Percentiles rank a stretch among this genome's conserved stretches.
phyloP scores from a whole-genome alignment of 2,888 invertebrate species.

The Euclidia mi region DNA sequence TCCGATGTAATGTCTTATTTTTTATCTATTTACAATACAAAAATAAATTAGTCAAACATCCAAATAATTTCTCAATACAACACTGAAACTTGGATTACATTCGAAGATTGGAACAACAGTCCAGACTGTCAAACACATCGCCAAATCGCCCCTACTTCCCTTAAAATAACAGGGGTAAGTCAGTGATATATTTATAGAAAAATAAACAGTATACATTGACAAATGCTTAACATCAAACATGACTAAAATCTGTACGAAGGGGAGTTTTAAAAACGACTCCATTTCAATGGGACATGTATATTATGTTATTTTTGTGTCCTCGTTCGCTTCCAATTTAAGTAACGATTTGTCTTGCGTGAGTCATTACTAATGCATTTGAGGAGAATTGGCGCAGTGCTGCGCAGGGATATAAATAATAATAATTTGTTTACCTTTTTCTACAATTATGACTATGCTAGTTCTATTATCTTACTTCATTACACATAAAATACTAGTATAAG shows the following conservation, averaged over 20 bases:
- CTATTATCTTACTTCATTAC: too few species aligned
- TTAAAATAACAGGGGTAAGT: conserved; percentile 32
- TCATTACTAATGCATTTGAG: conserved; percentile 33
- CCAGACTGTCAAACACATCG: conserved; percentile 1
- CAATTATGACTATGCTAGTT: too few species aligned
- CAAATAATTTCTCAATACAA: neutral
- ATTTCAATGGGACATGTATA: conserved; percentile 72
- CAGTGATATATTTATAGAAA: conserved; percentile 55
- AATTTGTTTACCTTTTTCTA: too few species aligned
- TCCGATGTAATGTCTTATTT: too few species aligned
- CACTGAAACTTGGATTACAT: neutral
- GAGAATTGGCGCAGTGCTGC: neutral
- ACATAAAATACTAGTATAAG: too few species aligned
- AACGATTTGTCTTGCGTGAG: conserved; percentile 58
- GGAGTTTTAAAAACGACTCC: conserved; percentile 79
- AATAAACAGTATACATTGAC: conserved; percentile 75
- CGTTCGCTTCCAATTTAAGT: conserved; percentile 60
- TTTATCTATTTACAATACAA: too few species aligned
- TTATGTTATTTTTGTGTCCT: conserved; percentile 71
- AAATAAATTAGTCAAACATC: too few species aligned
- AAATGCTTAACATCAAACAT: conserved; percentile 78
- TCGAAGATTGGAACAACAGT: neutral
- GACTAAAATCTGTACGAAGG: conserved; percentile 63
- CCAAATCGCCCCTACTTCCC: conserved; percentile 3
- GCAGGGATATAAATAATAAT: too few species aligned